phyloP scores from a whole-genome alignment of 2,888 invertebrate genomes.

The Choreutis nemorana region DNA sequence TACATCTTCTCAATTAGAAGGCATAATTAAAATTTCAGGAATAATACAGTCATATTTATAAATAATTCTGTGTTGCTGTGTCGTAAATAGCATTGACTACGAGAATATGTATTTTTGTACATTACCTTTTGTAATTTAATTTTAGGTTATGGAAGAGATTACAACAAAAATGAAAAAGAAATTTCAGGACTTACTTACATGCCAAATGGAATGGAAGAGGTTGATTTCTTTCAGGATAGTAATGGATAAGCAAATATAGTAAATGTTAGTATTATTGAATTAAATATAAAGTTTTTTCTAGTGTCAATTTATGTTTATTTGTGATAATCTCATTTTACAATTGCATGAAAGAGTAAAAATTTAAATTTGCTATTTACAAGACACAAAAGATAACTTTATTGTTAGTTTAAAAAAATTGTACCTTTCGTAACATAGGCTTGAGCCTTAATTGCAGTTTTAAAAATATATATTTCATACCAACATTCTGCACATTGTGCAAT shows the following conservation, averaged over 20 bases:
- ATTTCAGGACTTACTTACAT: slow-evolving; percentile 68
- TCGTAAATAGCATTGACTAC: no score
- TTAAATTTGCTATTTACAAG: slow-evolving; percentile 61
- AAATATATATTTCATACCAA: slow-evolving; percentile 50
- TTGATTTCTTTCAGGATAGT: slow-evolving; percentile 61
- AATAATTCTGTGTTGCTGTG: no score
- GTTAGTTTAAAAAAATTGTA: slow-evolving; percentile 30
- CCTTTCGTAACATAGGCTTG: slow-evolving; percentile 40
- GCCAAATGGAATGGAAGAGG: slow-evolving; percentile 72
- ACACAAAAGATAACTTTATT: slow-evolving; percentile 16
- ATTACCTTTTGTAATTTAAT: slow-evolving; percentile 7
- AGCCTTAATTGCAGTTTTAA: slow-evolving; percentile 44
- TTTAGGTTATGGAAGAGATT: slow-evolving; percentile 71
- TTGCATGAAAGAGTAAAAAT: slow-evolving; percentile 57
- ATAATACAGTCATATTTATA: no score
- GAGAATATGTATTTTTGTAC: no score
- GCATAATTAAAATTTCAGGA: no score
- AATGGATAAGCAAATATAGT: slow-evolving; percentile 15
- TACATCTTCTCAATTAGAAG: no score
- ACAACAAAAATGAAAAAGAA: slow-evolving; percentile 64
- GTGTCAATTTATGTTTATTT: slow-evolving; percentile 57
- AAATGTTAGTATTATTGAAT: slow-evolving; percentile 8
- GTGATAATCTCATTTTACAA: slow-evolving; percentile 63
- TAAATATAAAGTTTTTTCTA: slow-evolving; percentile 17
- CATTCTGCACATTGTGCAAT: background rate